Evolutionary conservation across 1,140 invertebrate species (phyloP), one percentile per base, ranked within the genome.

Genomic region (Ostrea denselamellosa): DNA sequence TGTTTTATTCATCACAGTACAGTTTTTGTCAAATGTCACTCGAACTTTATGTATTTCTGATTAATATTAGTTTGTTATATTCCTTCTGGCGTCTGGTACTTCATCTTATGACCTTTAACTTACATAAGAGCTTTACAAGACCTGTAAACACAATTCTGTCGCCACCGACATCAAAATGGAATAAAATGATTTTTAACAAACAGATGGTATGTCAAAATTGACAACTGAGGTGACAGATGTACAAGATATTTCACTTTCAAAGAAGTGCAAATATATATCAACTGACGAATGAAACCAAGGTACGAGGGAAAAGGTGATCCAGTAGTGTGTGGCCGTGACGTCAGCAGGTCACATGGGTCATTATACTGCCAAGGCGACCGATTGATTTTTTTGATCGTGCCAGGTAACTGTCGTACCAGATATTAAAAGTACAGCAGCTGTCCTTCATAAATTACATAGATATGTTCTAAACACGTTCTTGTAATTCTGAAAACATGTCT

Each of bases 211-310:
- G 17, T 19, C n/a, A 62, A n/a, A 62, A 62, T 62, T 62, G 56
- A 62, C 56, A 62, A n/a, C 5, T 17, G 56, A 62, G n/a, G 17
- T 62, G 56, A 62, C 56, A 62, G 56, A 62, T 62, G 19, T 62
- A 62, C 56, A 62, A 62, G 56, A 44, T 62, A 62, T 19, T 62
- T 62, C n/a, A n/a, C 56, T 19, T 19, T 17, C 17, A 62, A 62
- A 19, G 56, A 62, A 62, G n/a, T 19, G 17, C 17, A 62, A 62
- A 62, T 62, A 19, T 62, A 62, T 62, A 19, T 19, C 3, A 62
- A 62, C n/a, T n/a, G 56, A 62, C 56, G 56, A 62, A 62, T 62
- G 56, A 62, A 62, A 62, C 56, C n/a, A n/a, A 62, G 56, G 5
- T 17, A n/a, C 17, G 12, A 62, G 14, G 17, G 56, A 62, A 19